Evolutionary conservation across 2,888 invertebrate genomes (phyloP).

Genomic region (Vanessa cardui): DNA sequence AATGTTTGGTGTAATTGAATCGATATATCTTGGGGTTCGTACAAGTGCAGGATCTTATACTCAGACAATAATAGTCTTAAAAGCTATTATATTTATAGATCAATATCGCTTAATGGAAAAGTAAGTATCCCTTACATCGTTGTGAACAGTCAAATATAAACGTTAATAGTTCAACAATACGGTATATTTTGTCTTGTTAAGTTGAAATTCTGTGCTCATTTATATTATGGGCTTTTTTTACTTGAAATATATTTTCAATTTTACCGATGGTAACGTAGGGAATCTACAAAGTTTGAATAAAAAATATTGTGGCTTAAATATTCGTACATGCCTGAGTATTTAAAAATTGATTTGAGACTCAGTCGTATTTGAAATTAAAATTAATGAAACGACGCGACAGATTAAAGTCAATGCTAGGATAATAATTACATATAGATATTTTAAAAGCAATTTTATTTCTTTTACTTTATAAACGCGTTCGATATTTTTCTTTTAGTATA

Average conservation of each 20-base stretch:
- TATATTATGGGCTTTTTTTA: neutral
- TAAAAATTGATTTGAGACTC: too few species aligned
- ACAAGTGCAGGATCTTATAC: slow-evolving; percentile 10
- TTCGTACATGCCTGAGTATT: neutral
- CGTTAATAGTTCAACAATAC: neutral
- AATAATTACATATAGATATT: too few species aligned
- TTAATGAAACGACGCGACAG: too few species aligned
- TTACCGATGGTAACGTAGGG: neutral
- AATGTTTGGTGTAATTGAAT: slow-evolving; percentile 32
- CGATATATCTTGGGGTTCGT: slow-evolving; percentile 30
- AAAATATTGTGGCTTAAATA: neutral
- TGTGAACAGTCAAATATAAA: neutral
- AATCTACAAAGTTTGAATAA: neutral
- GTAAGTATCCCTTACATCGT: slow-evolving; percentile 3
- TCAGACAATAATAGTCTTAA: slow-evolving; percentile 22
- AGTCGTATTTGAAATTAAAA: too few species aligned
- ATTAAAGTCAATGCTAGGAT: too few species aligned
- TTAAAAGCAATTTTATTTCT: too few species aligned
- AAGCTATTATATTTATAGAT: slow-evolving; percentile 3
- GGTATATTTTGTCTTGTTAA: neutral
- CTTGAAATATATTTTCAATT: slow-evolving; percentile 7
- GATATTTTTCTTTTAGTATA: too few species aligned
- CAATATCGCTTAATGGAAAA: slow-evolving; percentile 11
- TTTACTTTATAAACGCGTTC: too few species aligned
- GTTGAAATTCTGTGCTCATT: slow-evolving; percentile 3